Evolutionary conservation across 1,140 invertebrate genomes (phyloP), one percentile per base, ranked within the genome.

Genomic region (Probaryconus sp.): DNA sequence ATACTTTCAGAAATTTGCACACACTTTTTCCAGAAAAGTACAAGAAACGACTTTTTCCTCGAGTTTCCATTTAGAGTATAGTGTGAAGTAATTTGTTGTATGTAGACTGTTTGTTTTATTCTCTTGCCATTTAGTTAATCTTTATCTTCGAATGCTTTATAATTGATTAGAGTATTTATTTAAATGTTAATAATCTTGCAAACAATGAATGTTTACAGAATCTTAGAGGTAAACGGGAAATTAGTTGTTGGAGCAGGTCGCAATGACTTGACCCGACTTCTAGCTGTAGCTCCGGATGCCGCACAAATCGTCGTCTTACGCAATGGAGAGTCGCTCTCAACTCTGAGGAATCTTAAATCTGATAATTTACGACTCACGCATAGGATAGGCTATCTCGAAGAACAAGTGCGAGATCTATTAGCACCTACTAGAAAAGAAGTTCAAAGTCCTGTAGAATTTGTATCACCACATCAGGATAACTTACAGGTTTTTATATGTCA

Each of bases 351-450:
- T 1, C 85, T 93, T 1, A 90, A 92, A 78, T 90, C 92, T 16
- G 95, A 96, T 85, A 96, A 96, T 83, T 91, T 95, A 10, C 89
- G 94, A 35, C 88, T 96, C 33, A 95, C 94, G 4, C 95, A 96
- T 83, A 89, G 95, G 45, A 96, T 96, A 37, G 94, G 93, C 1
- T 96, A 96, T 83, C 89, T 97, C 30, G 95, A 97, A 81, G 95
- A 97, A 74, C 95, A 96, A 83, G 94, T 96, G 38, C 87, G 90
- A 0, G 92, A 94, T 76, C 85, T 94, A 1, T 84, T 93, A 2
- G 80, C 81, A 2, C 83, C 86, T 1, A 71, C 74, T 4, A 83
- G 81, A 50, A 67, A 79, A 11, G 81, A 84, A 17, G 55, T 84
- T 0, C 56, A 69, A 10, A 70, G 69, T 67, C 20, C 76, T 38